These are phyloP conservation scores for Myrmecobius fasciatus DNA, from an alignment of 2,113 vertebrate genomes.

Conservation along the genomic window DNA sequence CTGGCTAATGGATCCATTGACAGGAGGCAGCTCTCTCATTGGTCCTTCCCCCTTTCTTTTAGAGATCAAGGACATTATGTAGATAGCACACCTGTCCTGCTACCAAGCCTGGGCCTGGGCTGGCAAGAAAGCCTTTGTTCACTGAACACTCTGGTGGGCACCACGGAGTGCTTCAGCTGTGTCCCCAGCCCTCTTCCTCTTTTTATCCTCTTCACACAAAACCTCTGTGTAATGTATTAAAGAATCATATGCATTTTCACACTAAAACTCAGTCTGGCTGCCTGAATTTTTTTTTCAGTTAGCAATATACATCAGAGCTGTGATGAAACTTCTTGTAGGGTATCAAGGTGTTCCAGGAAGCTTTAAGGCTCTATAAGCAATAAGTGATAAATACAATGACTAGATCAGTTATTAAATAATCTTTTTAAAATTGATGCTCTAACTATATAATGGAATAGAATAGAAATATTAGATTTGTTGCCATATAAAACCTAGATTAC, in stretches of 20 bases:
- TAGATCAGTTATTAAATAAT: background rate
- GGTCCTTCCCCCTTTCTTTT: background rate
- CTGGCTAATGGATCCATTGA: background rate
- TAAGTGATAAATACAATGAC: background rate
- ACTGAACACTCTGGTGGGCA: background rate
- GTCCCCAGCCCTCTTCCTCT: background rate
- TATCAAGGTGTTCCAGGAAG: background rate
- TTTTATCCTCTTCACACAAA: slow-evolving; percentile 21
- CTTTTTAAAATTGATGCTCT: background rate
- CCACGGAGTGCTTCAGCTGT: background rate
- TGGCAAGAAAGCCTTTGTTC: background rate
- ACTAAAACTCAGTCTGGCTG: slow-evolving; percentile 30
- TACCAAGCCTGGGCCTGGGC: background rate
- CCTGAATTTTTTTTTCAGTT: slow-evolving; percentile 2
- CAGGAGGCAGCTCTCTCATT: slow-evolving; percentile 4
- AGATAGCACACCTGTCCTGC: slow-evolving; percentile 43
- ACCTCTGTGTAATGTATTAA: slow-evolving; percentile 18
- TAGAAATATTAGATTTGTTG: background rate
- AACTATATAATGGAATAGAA: background rate
- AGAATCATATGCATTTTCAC: slow-evolving; percentile 25
- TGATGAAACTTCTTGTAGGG: background rate
- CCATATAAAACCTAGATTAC: background rate
- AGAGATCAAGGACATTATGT: slow-evolving; percentile 49
- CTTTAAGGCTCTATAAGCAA: background rate
- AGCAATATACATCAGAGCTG: background rate